Evolutionary conservation across 1,140 invertebrate genomes (phyloP).

Genomic region (Meteorus sp.): DNA sequence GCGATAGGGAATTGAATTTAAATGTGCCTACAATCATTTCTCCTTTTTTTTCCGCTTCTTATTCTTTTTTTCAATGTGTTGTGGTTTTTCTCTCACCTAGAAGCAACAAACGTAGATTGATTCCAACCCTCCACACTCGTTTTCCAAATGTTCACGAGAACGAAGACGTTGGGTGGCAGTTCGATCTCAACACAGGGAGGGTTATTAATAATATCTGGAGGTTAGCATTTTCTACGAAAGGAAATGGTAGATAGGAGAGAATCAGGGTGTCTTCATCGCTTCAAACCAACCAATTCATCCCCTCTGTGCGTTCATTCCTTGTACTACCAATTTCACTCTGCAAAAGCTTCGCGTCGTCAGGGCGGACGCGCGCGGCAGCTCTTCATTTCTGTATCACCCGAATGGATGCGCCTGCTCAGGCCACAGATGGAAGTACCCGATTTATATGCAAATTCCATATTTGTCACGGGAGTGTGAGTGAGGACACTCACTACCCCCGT

Average conservation of each 20-base stretch:
- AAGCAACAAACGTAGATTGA: conserved; percentile 53
- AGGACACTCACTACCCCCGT: conserved; percentile 6
- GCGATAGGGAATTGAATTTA: conserved; percentile 52
- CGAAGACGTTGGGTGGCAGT: conserved; percentile 32
- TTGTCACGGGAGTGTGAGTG: conserved; percentile 59
- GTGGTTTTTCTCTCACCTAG: conserved; percentile 31
- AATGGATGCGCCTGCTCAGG: conserved; percentile 44
- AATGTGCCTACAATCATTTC: conserved; percentile 34
- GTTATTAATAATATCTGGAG: conserved; percentile 61
- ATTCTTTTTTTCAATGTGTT: conserved; percentile 10
- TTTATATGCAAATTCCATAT: conserved; percentile 74
- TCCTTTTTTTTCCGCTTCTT: neutral
- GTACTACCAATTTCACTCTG: no score
- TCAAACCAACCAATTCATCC: neutral
- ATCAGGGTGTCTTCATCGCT: neutral
- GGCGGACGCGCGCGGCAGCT: conserved; percentile 10
- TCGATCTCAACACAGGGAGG: conserved; percentile 51
- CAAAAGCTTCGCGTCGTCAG: neutral
- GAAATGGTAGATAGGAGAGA: conserved; percentile 22
- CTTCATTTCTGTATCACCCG: conserved; percentile 58
- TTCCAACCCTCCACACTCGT: conserved; percentile 7
- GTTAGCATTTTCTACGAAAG: conserved; percentile 54
- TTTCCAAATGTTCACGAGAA: conserved; percentile 9
- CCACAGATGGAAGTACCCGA: conserved; percentile 70
- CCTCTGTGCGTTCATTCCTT: neutral